Evolutionary conservation across 2,113 vertebrate genomes (phyloP).

Genomic region (Andinoacara biseriatus): DNA sequence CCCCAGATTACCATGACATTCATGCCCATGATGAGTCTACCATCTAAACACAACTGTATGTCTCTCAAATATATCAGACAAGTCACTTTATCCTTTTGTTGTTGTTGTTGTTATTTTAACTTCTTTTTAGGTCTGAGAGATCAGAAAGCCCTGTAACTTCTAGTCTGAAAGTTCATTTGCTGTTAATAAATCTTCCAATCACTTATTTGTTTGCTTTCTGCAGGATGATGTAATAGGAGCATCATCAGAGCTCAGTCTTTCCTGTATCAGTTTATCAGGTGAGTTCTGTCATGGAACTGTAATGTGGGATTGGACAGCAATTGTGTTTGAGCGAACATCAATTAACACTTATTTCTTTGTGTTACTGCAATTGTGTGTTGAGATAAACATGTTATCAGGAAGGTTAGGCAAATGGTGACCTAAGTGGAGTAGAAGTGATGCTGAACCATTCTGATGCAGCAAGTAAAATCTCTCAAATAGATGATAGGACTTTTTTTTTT

Average conservation of each 20-base stretch:
- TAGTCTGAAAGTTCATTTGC: neutral
- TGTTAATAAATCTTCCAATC: neutral
- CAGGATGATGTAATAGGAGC: slow-evolving; percentile 77
- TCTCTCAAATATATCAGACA: neutral
- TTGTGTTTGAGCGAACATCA: neutral
- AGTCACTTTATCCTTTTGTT: neutral
- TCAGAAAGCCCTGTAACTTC: neutral
- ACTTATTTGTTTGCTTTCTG: neutral
- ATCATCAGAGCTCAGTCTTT: slow-evolving; percentile 79
- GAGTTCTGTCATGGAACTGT: slow-evolving; percentile 17
- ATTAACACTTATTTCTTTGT: neutral
- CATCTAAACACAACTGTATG: neutral
- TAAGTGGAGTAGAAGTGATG: too few species aligned
- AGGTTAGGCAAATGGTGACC: too few species aligned
- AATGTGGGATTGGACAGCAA: neutral
- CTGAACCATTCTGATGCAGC: too few species aligned
- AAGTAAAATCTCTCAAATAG: too few species aligned
- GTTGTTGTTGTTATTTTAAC: neutral
- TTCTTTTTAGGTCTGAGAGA: neutral
- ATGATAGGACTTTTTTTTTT: too few species aligned
- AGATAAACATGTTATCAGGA: neutral
- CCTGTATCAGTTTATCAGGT: slow-evolving; percentile 86
- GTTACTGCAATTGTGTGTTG: neutral
- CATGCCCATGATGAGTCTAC: neutral
- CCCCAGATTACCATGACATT: neutral